A percentile compares a stretch with the other conserved stretches of the same genome.
Conservation (phyloP, 2,113 vertebrate genomes). For the Psophia crepitans region DNA sequence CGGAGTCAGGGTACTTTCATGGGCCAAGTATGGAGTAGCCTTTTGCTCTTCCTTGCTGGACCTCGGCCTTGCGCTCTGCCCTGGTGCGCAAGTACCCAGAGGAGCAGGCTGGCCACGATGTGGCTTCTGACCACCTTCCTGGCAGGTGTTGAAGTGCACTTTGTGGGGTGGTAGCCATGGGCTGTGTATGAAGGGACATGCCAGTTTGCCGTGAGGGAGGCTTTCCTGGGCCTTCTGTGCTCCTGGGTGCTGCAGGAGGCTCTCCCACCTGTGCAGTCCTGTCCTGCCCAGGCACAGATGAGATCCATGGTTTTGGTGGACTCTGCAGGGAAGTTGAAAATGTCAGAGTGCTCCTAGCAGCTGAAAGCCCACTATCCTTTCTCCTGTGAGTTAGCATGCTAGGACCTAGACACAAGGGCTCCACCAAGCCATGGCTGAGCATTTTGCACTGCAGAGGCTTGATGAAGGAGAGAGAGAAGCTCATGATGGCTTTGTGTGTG, state of each 20-base stretch:
- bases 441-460: background rate
- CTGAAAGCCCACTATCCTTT: background rate
- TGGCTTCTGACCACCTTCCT: background rate
- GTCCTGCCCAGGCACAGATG: background rate
- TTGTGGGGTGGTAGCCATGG: background rate
- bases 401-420: background rate
- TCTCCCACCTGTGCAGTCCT: background rate
- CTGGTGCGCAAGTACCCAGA: accelerated
- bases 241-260: background rate
- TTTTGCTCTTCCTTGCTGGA: background rate
- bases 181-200: background rate
- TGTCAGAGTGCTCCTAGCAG: background rate
- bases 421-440: background rate
- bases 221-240: background rate
- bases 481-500: background rate
- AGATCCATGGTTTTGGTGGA: background rate
- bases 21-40: background rate
- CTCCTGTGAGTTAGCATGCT: background rate
- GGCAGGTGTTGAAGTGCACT: too few species aligned
- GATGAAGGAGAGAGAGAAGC: too few species aligned
- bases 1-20: background rate
- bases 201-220: background rate
- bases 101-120: background rate
- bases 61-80: background rate
- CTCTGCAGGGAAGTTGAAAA: background rate